These are phyloP conservation scores for Elgaria multicarinata DNA, from an alignment of 2,113 vertebrate species.

Conservation along the genomic window DNA sequence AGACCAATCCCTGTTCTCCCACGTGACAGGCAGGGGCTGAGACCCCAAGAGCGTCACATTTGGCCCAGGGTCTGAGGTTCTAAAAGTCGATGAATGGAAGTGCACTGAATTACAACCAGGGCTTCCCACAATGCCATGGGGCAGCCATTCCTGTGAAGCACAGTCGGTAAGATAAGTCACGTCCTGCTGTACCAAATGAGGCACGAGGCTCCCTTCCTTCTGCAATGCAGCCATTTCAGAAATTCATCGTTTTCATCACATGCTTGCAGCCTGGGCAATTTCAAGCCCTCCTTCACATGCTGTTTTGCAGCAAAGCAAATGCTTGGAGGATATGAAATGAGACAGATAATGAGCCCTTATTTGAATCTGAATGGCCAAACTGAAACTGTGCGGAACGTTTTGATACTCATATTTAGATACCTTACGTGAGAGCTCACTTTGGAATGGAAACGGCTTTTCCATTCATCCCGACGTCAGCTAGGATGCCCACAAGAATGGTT, in stretches of 20 bases:
- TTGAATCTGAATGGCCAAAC: slow-evolving; percentile 17
- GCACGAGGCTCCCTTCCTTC: not conserved
- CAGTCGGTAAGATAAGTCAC: not conserved
- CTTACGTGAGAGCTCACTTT: slow-evolving; percentile 35
- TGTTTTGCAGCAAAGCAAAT: slow-evolving; percentile 18
- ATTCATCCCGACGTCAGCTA: slow-evolving; percentile 26
- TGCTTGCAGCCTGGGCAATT: slow-evolving; percentile 41
- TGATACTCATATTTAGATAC: slow-evolving; percentile 13
- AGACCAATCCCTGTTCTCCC: too few species aligned
- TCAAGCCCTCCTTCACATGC: slow-evolving; percentile 19
- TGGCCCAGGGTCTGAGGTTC: not conserved
- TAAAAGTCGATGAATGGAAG: not conserved
- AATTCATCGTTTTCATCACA: slow-evolving; percentile 35
- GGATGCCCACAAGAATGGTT: slow-evolving; percentile 33
- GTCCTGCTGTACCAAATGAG: not conserved
- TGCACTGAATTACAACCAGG: not conserved
- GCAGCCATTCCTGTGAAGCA: too few species aligned
- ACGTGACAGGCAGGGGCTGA: too few species aligned
- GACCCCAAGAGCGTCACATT: too few species aligned
- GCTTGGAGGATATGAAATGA: slow-evolving; percentile 19
- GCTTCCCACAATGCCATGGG: not conserved
- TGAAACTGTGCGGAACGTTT: slow-evolving; percentile 1
- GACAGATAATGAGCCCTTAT: slow-evolving; percentile 45
- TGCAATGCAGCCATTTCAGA: not conserved
- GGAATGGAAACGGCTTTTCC: slow-evolving; percentile 36